Base-by-base conservation (phyloP, 2,113 vertebrate genomes). In the Ranitomeya imitator region DNA sequence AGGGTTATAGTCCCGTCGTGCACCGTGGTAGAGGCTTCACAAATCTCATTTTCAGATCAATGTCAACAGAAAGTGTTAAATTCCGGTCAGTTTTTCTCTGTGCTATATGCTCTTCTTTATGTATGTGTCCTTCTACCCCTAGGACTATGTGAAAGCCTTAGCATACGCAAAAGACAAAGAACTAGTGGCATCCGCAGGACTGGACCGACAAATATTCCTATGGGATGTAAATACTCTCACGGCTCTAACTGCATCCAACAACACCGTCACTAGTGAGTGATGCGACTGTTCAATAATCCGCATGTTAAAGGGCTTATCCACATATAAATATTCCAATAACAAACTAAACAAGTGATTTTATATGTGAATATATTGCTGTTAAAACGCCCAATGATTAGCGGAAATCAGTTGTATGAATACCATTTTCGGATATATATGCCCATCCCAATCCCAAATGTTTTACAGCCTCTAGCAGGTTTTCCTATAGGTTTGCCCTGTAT, bases 161-260 rank as follows among this genome's bases (percentile, higher is more conserved):
- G 98, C 98, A 0, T 99, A 99, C 77, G 98, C 98, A 78, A 99
- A 99, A 94, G 98, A 99, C 92, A 99, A 99, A 92, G 98, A 99
- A 90, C 93, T 99, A 79, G 98, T 99, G 87, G 98, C 98, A 3
- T 99, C 98, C 0, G 98, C 98, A 0, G 98, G 98, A 6, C 93
- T 99, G 92, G 98, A 99, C 96, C 94, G 98, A 90, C 98, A 99
- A 91, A 99, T 99, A 93, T 99, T 99, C 92, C 97, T 99, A 90
- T 99, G 98, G 98, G 98, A 99, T 93, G 98, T 99, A 93, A 99
- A 99, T 93, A 99, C 98, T 82, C 93, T 99, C 65, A 99, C 98
- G 88, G 98, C 98, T 90, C 93, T 99, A 93, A 99, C 98, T 91
- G 98, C 98, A 94, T 99, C 98, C 93, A 99, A 99, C 93, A 99